Evolutionary conservation across 2,888 invertebrate genomes (phyloP).

Genomic region (Andrena flavipes): DNA sequence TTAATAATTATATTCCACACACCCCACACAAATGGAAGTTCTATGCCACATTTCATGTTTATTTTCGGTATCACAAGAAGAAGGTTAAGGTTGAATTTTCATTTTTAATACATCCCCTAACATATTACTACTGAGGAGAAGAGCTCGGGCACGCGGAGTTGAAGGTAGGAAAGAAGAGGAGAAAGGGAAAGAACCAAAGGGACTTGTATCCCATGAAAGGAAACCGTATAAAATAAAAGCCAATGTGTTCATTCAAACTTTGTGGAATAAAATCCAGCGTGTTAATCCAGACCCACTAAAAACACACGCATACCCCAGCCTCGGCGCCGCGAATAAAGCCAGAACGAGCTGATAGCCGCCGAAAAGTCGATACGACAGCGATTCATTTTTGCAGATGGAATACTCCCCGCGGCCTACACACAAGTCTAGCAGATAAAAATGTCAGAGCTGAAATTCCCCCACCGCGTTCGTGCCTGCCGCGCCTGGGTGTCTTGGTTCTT

Average conservation of each 20-base stretch:
- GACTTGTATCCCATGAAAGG: too few relatives aligned
- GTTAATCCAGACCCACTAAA: background rate
- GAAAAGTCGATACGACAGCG: conserved; percentile 21
- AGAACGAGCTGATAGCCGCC: background rate
- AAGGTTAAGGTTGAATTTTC: too few relatives aligned
- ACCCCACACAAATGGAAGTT: too few relatives aligned
- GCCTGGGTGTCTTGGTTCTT: background rate
- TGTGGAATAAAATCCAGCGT: background rate
- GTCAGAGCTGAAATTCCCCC: conserved; percentile 25
- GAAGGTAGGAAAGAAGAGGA: too few relatives aligned
- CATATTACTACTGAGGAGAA: too few relatives aligned
- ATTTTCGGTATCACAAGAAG: too few relatives aligned
- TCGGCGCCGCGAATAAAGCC: conserved; percentile 6
- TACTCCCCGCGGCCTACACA: background rate
- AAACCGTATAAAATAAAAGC: background rate
- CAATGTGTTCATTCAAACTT: conserved; percentile 2
- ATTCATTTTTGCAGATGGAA: conserved; percentile 41
- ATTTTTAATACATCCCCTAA: too few relatives aligned
- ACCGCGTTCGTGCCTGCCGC: background rate
- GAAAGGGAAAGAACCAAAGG: too few relatives aligned
- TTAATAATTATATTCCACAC: too few relatives aligned
- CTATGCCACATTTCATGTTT: too few relatives aligned
- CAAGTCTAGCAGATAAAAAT: conserved; percentile 25
- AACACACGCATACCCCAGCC: background rate
- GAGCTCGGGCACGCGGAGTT: too few relatives aligned